Conservation (phyloP, 1,140 invertebrate genomes). For the honey bee (Apis mellifera) region DNA sequence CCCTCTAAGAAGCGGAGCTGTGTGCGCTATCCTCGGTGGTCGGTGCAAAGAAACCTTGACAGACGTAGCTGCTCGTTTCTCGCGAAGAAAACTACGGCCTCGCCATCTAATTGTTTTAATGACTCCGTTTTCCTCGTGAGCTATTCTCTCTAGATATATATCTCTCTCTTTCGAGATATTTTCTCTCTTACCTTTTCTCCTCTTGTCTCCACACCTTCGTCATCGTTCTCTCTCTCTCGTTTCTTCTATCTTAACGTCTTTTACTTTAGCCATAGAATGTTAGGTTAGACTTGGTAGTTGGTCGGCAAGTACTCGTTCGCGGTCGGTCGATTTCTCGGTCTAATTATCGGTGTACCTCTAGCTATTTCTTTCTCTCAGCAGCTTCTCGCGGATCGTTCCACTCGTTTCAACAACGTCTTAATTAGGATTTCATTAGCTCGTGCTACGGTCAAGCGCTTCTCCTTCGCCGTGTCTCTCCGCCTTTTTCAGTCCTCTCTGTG, state of each 20-base stretch:
- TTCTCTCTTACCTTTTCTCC: not conserved
- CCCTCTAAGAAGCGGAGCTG: constrained; percentile 39
- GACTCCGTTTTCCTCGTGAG: constrained; percentile 62
- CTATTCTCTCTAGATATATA: too few relatives aligned
- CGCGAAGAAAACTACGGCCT: constrained; percentile 60
- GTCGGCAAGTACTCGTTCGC: constrained; percentile 51
- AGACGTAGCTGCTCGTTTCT: constrained; percentile 33
- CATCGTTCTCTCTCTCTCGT: not conserved
- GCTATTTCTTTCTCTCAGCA: not conserved
- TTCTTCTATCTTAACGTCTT: too few relatives aligned
- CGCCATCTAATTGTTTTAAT: constrained; percentile 76
- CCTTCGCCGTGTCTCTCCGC: too few relatives aligned
- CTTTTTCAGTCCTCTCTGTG: not conserved
- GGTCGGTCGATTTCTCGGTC: constrained; percentile 34
- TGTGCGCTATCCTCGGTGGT: constrained; percentile 45
- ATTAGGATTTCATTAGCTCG: constrained; percentile 43
- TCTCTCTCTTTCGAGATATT: too few relatives aligned
- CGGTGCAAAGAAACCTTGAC: constrained; percentile 27
- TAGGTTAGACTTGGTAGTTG: constrained; percentile 35
- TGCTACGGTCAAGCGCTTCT: not conserved
- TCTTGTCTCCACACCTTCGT: not conserved
- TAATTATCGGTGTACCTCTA: constrained; percentile 19
- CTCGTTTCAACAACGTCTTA: constrained; percentile 35
- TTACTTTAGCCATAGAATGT: not conserved
- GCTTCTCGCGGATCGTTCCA: not conserved